These are phyloP conservation scores for Cirrhinus molitorella DNA, from an alignment of 2,797 vertebrate species.

Conservation along the genomic window DNA sequence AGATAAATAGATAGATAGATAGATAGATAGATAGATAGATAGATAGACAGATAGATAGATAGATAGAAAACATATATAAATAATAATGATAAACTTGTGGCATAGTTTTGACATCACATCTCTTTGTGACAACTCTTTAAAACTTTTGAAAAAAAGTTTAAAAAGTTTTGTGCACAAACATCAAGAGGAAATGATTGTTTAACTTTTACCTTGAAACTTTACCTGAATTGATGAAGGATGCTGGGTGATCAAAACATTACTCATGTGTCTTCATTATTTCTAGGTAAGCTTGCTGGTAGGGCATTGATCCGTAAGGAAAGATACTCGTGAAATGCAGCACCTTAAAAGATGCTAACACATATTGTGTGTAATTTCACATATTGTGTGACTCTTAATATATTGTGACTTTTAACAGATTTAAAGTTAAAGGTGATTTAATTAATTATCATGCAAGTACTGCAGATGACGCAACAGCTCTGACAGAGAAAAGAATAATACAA, in stretches of 20 bases:
- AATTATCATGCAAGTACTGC: too few relatives aligned
- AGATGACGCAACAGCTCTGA: background rate
- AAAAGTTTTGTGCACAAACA: background rate
- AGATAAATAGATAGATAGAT: too few relatives aligned
- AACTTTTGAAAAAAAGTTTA: too few relatives aligned
- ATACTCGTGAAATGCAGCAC: background rate
- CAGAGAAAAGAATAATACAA: background rate
- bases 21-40: too few relatives aligned
- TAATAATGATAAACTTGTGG: too few relatives aligned
- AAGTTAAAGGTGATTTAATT: background rate
- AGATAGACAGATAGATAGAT: too few relatives aligned
- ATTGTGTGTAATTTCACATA: background rate
- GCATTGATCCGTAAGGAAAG: background rate
- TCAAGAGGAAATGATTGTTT: background rate
- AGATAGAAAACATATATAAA: too few relatives aligned
- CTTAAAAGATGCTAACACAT: background rate
- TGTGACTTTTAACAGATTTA: background rate
- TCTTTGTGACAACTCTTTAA: background rate
- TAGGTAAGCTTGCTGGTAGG: background rate
- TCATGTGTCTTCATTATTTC: constrained; percentile 15
- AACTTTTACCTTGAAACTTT: background rate
- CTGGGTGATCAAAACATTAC: background rate
- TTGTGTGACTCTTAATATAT: background rate
- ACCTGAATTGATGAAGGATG: background rate
- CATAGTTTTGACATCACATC: background rate